These are phyloP conservation scores for Procapra przewalskii DNA, from an alignment of 2,113 vertebrate genomes.

Conservation along the genomic window DNA sequence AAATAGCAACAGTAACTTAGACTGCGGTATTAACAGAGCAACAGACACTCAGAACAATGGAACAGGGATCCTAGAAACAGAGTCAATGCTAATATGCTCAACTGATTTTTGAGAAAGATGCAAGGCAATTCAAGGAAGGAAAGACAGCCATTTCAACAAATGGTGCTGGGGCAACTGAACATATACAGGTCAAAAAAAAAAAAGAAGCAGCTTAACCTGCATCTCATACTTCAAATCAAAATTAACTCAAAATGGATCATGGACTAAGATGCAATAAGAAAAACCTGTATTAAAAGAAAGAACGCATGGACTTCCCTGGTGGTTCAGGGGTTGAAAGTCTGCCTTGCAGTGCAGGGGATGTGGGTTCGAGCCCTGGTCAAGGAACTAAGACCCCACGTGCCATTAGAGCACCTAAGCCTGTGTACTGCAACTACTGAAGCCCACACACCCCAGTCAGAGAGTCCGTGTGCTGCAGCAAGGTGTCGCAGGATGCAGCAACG, in stretches of 20 bases:
- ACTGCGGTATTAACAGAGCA: background rate
- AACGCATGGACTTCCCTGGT: background rate
- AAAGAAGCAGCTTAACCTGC: background rate
- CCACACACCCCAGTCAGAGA: background rate
- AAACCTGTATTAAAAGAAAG: background rate
- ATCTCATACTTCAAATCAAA: background rate
- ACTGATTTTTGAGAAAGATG: background rate
- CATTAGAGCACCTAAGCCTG: background rate
- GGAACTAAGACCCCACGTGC: background rate
- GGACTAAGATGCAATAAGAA: background rate
- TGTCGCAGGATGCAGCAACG: background rate
- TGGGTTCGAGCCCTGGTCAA: background rate
- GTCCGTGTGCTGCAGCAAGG: fast-evolving
- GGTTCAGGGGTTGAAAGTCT: background rate
- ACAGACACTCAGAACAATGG: background rate
- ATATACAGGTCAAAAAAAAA: background rate
- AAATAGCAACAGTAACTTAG: background rate
- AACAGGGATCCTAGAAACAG: background rate
- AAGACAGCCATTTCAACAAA: background rate
- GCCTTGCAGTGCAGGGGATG: background rate
- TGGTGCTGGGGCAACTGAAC: background rate
- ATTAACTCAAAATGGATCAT: background rate
- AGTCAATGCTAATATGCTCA: background rate
- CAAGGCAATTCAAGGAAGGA: background rate
- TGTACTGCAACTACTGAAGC: background rate